Percentiles rank a stretch among this genome's conserved stretches.
Evolutionary conservation across 1,140 invertebrate genomes (phyloP).

Genomic region (Pseudoatta argentina): DNA sequence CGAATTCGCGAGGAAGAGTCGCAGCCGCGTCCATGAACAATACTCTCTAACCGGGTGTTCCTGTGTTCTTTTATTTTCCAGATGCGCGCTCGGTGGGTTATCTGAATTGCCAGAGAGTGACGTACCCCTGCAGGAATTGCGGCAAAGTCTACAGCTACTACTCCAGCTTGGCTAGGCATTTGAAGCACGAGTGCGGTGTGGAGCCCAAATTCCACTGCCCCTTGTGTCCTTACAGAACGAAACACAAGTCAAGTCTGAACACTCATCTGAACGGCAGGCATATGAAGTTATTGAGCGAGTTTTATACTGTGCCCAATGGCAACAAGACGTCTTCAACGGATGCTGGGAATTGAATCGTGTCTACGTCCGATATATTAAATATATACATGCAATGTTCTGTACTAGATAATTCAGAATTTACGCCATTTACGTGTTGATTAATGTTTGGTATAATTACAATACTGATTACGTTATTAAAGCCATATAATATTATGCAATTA

Average conservation of each 20-base stretch:
- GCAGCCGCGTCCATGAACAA: not conserved
- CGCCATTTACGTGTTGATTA: not conserved
- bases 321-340: slow-evolving; percentile 66
- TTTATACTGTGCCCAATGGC: slow-evolving; percentile 73
- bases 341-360: slow-evolving; percentile 47
- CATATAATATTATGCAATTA: not conserved
- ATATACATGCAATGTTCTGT: not conserved
- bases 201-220: slow-evolving; percentile 86
- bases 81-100: slow-evolving; percentile 62
- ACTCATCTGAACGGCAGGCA: slow-evolving; percentile 81
- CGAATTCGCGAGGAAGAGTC: slow-evolving; percentile 39
- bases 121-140: slow-evolving; percentile 84
- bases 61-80: slow-evolving; percentile 76
- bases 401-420: slow-evolving; percentile 45
- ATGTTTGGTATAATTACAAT: not conserved
- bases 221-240: slow-evolving; percentile 82
- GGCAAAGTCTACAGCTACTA: slow-evolving; percentile 85
- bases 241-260: slow-evolving; percentile 82
- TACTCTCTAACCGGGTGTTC: slow-evolving; percentile 44
- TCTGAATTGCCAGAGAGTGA: slow-evolving; percentile 76
- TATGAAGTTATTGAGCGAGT: slow-evolving; percentile 80
- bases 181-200: slow-evolving; percentile 87
- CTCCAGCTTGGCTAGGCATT: slow-evolving; percentile 84
- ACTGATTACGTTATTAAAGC: not conserved
- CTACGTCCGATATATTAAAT: not conserved